Evolutionary conservation across 2,888 invertebrate genomes (phyloP), one percentile per base, ranked within the genome.

Genomic region (Stratiomys singularior): DNA sequence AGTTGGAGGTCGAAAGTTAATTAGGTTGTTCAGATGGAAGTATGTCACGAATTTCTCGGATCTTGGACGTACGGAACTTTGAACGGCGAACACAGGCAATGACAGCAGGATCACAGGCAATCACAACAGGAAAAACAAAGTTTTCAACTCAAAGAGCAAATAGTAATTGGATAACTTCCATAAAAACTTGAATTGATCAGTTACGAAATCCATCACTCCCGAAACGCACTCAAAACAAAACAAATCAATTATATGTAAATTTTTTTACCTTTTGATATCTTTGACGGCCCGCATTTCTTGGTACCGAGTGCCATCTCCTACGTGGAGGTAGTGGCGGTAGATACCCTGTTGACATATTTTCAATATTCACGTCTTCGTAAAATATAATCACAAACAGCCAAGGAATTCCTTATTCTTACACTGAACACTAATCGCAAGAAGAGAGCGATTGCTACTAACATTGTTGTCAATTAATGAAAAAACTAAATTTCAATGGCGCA

Each of bases 291-390:
- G 30, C 18, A 58, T 72, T 72, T 30, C 72, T n/a, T 28, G 72
- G 72, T 21, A 72, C 72, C 1, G 72, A 72, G 56, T 72, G 72
- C 30, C 72, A 72, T 28, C 72, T 44, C 27, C 72, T 27, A 2
- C 72, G 56, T 11, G 56, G 30, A 4, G 56, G 72, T 52, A 30
- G 46, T 1, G 52, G 56, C 21, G 56, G 30, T 4, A 28, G 72
- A 72, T 18, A 13, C 56, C 23, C 25, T 18, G 28, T 28, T 11
- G 56, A 56, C 72, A 72, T 72, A 9, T 37, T 37, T 37, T 3
- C 37, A 9, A 37, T 3, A 37, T 5, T 9, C 3, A 37, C 37
- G 9, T 9, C 9, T 37, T 9, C 52, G 13, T 13, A 44, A 44
- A 44, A 44, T 13, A 44, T 9, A 44, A 7, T 9, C 44, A 44